Base-by-base conservation (phyloP, 2,113 vertebrate genomes). In the Mohoua ochrocephala region DNA sequence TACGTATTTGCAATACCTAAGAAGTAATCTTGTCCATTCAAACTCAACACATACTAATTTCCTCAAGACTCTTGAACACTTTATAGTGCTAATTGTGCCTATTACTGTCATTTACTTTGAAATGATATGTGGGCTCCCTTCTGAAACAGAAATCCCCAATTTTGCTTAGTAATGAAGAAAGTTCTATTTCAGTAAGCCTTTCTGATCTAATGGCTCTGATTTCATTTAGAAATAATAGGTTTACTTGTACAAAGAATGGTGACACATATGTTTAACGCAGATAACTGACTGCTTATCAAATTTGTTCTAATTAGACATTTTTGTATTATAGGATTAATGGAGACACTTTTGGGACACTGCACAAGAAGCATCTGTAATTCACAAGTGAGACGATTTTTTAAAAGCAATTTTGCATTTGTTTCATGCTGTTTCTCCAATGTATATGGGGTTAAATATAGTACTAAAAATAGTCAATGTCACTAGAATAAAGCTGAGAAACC, bases 191-290 rank as follows among this genome's bases (percentile, higher is more conserved):
- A 97, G 92, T 95, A 97, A 97, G 95, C 60, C 79, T 97, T 97
- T 97, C 95, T 97, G 96, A 97, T 97, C 96, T 97, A 98, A 97
- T 96, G 89, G 93, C 95, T 98, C 97, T 94, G 98, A 98, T 98
- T 98, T 98, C 80, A 97, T 95, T 98, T 97, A 92, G 97, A 98
- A 98, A 98, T 98, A 98, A 98, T 98, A 97, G 70, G 86, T 98
- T 98, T 98, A 95, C 71, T 97, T 96, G 60, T 90, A 93, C 75
- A 95, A 97, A 96, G 97, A 98, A 96, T 97, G 71, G 91, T 97
- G 97, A 97, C 98, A 98, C 97, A 97, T 98, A 98, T 99, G 98
- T 98, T 99, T 98, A 98, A 98, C 97, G 96, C 89, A 98, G 98
- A 99, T 98, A 99, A 98, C 98, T 98, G 95, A 77, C 91, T 98